A percentile compares a stretch with the other conserved stretches of the same genome.
phyloP scores from a whole-genome alignment of 2,888 invertebrate genomes.

The Euplexia lucipara region DNA sequence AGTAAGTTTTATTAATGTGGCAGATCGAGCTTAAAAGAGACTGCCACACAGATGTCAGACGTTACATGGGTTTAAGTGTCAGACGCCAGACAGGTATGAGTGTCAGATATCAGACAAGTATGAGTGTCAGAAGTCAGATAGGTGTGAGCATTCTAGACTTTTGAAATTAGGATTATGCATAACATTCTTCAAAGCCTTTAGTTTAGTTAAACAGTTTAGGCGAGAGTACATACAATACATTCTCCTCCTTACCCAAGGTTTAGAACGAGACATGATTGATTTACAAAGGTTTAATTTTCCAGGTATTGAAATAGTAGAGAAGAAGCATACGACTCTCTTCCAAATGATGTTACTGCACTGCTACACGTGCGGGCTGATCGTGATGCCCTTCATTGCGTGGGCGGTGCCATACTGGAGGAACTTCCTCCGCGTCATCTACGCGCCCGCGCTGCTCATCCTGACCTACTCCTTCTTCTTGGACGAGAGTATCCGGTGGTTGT shows the following conservation, averaged over 20 bases:
- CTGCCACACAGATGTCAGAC: too few species aligned
- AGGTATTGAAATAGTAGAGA: constrained; percentile 88
- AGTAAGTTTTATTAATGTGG: constrained; percentile 71
- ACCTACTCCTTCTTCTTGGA: constrained; percentile 84
- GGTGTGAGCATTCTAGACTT: too few species aligned
- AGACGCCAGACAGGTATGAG: too few species aligned
- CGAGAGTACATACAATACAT: too few species aligned
- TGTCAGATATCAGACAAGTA: too few species aligned
- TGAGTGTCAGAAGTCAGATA: too few species aligned
- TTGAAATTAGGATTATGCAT: too few species aligned
- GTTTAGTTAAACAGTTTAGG: not conserved
- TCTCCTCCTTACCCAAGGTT: not conserved
- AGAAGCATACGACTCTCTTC: constrained; percentile 81
- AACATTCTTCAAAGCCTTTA: too few species aligned
- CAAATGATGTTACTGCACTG: constrained; percentile 87
- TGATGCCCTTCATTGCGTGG: constrained; percentile 86
- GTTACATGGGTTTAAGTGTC: too few species aligned
- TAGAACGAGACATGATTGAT: not conserved
- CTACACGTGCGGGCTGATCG: constrained; percentile 83
- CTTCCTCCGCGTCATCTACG: constrained; percentile 85
- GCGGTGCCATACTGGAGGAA: constrained; percentile 85
- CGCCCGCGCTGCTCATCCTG: constrained; percentile 82
- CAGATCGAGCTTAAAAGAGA: too few species aligned
- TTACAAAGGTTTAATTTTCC: constrained; percentile 24
- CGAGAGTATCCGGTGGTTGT: constrained; percentile 87